phyloP scores from a whole-genome alignment of 1,140 invertebrate species.

The Ostrea denselamellosa region DNA sequence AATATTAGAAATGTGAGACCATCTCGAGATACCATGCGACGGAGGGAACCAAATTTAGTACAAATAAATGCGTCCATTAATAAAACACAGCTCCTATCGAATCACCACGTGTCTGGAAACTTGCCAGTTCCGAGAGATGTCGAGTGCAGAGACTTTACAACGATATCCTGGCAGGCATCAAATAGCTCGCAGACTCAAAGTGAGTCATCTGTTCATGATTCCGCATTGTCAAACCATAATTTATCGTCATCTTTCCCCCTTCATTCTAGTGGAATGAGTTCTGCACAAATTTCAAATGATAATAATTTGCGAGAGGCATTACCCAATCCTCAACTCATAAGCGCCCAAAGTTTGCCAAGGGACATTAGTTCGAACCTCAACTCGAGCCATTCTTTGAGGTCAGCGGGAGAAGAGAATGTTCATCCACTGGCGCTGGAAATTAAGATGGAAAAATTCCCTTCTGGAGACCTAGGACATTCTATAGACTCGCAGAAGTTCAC shows the following conservation, averaged over 20 bases:
- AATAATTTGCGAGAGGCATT: not conserved
- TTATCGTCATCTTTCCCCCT: not conserved
- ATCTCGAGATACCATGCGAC: not conserved
- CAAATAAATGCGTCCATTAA: not conserved
- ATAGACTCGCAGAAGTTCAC: not conserved
- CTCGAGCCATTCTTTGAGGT: not conserved
- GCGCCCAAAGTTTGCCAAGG: not conserved
- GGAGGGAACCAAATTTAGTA: not conserved
- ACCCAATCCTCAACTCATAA: not conserved
- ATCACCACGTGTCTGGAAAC: not conserved
- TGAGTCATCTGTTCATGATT: not conserved
- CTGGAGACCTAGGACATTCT: not conserved
- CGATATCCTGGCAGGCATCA: not conserved
- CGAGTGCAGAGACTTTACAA: not conserved
- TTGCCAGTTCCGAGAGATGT: not conserved
- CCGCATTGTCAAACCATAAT: not conserved
- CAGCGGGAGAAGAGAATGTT: not conserved
- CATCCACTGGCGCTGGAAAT: not conserved
- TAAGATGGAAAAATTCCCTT: not conserved
- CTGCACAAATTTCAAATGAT: not conserved
- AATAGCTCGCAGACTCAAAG: not conserved
- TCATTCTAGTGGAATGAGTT: not conserved
- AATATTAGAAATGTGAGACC: not conserved
- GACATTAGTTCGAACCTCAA: not conserved
- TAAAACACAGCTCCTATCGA: not conserved